Conservation (phyloP, 1,140 invertebrate species). For the Archegozetes longisetosus region DNA sequence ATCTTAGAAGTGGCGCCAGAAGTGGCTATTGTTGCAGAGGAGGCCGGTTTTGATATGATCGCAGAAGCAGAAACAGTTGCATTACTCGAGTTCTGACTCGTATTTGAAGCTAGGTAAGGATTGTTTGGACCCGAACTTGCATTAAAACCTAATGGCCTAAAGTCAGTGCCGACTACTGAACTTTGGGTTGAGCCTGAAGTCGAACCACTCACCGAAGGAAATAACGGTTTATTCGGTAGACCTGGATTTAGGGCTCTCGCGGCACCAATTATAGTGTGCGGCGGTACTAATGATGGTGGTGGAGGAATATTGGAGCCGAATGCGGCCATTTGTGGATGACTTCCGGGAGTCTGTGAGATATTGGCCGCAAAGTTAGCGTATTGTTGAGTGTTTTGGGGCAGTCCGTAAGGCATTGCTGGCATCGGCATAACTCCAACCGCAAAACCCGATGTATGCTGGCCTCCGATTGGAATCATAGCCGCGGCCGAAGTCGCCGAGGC, state of each 20-base stretch:
- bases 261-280: background rate
- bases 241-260: conserved; percentile 5
- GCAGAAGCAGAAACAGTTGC: background rate
- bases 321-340: conserved; percentile 6
- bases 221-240: background rate
- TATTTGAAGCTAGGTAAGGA: background rate
- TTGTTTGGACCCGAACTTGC: background rate
- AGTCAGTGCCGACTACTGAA: conserved; percentile 8
- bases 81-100: background rate
- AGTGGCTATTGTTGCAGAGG: conserved; percentile 47
- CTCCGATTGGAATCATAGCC: conserved; percentile 1
- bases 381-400: background rate
- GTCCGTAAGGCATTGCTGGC: background rate
- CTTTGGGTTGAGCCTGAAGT: background rate
- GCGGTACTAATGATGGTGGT: background rate
- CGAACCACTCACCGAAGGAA: conserved; percentile 2
- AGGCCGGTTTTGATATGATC: conserved; percentile 26
- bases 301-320: conserved; percentile 3
- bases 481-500: background rate
- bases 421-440: background rate
- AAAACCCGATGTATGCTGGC: background rate
- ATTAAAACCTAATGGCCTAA: conserved; percentile 1
- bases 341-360: background rate
- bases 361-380: background rate
- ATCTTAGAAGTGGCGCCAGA: conserved; percentile 74